Percentiles rank a stretch among this genome's conserved stretches.
Evolutionary conservation across 2,797 vertebrate genomes (phyloP).

Genomic region (Allobates femoralis): DNA sequence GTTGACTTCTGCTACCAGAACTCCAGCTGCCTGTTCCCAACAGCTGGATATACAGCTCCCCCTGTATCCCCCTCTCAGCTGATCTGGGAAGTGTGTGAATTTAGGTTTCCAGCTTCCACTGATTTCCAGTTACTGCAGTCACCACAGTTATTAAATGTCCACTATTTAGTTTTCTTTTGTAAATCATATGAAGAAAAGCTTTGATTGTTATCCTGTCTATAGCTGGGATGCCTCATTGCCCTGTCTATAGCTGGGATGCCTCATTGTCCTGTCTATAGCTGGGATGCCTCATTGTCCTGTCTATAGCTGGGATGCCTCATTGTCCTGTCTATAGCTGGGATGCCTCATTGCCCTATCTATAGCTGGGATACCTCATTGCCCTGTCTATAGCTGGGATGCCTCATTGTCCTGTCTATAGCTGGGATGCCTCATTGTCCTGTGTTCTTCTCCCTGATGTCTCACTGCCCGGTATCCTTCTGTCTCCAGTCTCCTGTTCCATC

Average conservation of each 20-base stretch:
- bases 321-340: background rate
- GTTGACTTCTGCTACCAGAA: slow-evolving; percentile 34
- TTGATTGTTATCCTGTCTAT: background rate
- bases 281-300: slow-evolving; percentile 3
- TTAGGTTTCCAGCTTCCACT: background rate
- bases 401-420: slow-evolving; percentile 7
- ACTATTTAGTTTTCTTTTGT: background rate
- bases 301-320: slow-evolving; percentile 26
- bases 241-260: slow-evolving; percentile 21
- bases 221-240: background rate
- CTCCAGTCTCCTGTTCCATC: background rate
- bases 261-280: background rate
- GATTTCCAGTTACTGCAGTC: background rate
- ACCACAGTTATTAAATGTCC: background rate
- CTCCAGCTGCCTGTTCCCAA: slow-evolving; percentile 42
- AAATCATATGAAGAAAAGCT: background rate
- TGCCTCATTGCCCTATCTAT: background rate
- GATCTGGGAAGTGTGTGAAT: slow-evolving; percentile 34
- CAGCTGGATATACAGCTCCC: slow-evolving; percentile 38
- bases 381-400: no score
- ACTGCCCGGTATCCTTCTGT: no score
- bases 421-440: slow-evolving; percentile 3
- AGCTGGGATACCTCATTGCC: slow-evolving; percentile 17
- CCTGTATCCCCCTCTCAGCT: slow-evolving; percentile 5
- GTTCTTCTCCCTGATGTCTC: slow-evolving; percentile 25